Base-by-base conservation (phyloP, 2,888 invertebrate species). In the Noctua comes region DNA sequence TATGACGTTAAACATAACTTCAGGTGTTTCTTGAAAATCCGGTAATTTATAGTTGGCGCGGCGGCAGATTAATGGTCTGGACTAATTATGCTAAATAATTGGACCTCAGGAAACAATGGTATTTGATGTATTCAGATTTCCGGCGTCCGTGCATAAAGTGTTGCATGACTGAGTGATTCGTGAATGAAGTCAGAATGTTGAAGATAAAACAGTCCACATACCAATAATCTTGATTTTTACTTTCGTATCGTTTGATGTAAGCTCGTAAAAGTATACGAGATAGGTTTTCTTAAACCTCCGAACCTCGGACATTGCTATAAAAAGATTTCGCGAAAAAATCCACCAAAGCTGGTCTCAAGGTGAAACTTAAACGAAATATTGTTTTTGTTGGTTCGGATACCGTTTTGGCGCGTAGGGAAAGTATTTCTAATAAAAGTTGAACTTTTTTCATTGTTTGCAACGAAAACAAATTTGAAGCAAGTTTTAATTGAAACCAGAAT, bases 181-280 rank as follows among this genome's bases (percentile, higher is more conserved):
- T 68, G 51, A 77, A 77, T 73, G 70, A 77, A 76, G 27, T 46
- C n/a, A 27, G 59, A 75, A 79, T 68, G n/a, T 62, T 68, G 27
- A 48, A 77, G 70, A 69, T 65, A 73, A 74, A 68, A 76, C 40
- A 73, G 31, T 68, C 54, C 18, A 68, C 71, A 59, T 68, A 40
- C 48, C 70, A 51, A 77, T 82, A 73, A 86, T 74, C 69, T 80
- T 46, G 64, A 79, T 79, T 73, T 80, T 77, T 73, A 74, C 71
- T 79, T 76, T 80, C 43, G 57, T 83, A 80, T 70, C 73, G 51
- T 88, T 77, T 78, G 80, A 88, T 66, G 77, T 77, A 59, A 71
- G 64, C 51, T 88, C 82, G 76, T 86, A 83, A 88, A 87, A 82
- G 77, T 83, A 80, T 80, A 86, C 79, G 78, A 77, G 75, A 86